These are phyloP conservation scores for Stratiomys singularior DNA, from an alignment of 2,888 invertebrate genomes.

Conservation along the genomic window DNA sequence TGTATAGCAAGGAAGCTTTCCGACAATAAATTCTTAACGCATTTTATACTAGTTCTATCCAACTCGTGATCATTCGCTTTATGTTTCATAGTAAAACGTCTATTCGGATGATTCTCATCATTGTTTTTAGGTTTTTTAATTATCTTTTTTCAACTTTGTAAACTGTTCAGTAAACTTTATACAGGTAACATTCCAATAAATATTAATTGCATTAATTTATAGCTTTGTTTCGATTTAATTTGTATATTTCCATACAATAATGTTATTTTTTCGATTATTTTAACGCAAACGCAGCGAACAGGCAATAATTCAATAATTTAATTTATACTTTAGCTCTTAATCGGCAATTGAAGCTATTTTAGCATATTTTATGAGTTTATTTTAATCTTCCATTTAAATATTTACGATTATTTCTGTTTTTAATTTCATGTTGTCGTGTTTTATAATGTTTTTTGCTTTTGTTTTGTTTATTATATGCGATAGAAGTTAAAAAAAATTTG, in stretches of 20 bases:
- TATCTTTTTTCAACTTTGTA: conserved; percentile 1
- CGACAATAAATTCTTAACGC: no score
- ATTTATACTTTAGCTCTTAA: conserved; percentile 11
- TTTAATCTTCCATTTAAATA: background rate
- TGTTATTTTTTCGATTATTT: conserved; percentile 14
- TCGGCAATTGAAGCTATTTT: conserved; percentile 10
- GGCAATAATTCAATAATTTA: conserved; percentile 39
- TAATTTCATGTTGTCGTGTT: background rate
- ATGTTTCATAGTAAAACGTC: background rate
- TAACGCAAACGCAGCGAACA: conserved; percentile 43
- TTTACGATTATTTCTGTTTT: background rate
- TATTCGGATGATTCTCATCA: background rate
- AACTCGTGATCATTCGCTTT: background rate
- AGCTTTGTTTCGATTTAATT: background rate
- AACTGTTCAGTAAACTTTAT: conserved; percentile 29
- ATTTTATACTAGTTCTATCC: no score
- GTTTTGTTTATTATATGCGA: background rate
- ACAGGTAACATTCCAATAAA: conserved; percentile 40
- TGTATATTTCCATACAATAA: conserved; percentile 5
- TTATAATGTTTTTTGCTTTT: background rate
- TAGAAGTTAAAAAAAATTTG: background rate
- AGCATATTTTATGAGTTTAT: conserved; percentile 18
- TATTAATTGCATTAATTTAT: conserved; percentile 5
- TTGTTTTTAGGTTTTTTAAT: background rate
- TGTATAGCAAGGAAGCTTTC: conserved; percentile 22